Base-by-base conservation (phyloP, 2,113 vertebrate species). In the Fregetta grallaria region DNA sequence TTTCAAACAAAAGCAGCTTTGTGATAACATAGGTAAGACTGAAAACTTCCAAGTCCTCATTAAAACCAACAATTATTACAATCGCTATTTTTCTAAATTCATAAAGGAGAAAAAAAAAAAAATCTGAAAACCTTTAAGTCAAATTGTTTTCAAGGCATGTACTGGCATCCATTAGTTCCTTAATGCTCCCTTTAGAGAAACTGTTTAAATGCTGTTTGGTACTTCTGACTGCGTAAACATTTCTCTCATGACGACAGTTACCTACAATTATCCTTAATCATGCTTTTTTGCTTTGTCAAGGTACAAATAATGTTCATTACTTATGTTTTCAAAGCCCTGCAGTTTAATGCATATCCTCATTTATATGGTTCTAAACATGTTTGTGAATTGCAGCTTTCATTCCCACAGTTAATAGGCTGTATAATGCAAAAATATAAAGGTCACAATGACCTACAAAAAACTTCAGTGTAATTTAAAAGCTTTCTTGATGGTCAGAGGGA, bases 231-330 rank as follows among this genome's bases (percentile, higher is more conserved):
- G 74, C 10, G 0, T 62, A 92, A 92, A 90, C 66, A 65, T 93
- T 68, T 59, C 66, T 80, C 59, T 92, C 40, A 38, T 50, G 49
- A 77, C 62, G 71, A 88, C 75, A 89, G 53, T 81, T 93, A 78
- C 42, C 63, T 71, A 53, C 72, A 70, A 67, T 92, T 94, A 92
- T 58, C 50, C 25, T 92, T 68, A 93, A 86, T 86, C 40, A 79
- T 34, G 34, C n/a, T 63, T 85, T 96, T 94, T 92, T 77, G 50
- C 74, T 92, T 93, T 86, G 83, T 77, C 65, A 61, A 86, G 20
- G 59, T 87, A 85, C 34, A 63, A 92, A 76, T 58, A 70, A 58
- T 50, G 32, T 63, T 94, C 79, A 71, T 91, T 94, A 71, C 45
- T 87, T 62, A 50, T 10, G 18, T 59, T 94, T 91, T 65, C 44